Evolutionary conservation across 2,888 invertebrate species (phyloP), one percentile per base, ranked within the genome.

Genomic region (Ophion ventricosus): DNA sequence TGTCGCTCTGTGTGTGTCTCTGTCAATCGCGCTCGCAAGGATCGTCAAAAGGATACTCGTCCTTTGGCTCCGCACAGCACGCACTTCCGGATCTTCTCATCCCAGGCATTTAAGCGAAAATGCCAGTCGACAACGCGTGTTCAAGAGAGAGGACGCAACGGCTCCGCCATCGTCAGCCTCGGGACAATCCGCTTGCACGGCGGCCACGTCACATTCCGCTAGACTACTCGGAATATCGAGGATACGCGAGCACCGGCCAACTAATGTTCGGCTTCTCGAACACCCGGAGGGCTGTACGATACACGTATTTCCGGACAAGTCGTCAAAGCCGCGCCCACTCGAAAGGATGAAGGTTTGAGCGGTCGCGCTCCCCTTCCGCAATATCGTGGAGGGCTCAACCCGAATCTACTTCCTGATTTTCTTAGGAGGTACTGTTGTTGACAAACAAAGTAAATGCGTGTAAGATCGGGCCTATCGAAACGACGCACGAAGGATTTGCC

Each of bases 351-450:
- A 29, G 49, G 64, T 54, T 61, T 74, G 54, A 74, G 82, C 69
- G 56, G 20, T 78, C 40, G 49, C 43, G 43, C 49, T 56, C 25
- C 80, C 67, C 69, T 80, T 77, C 70, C 80, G 72, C 67, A 75
- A 73, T 49, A 2, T 85, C 83, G 29, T 73, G 78, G 83, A 79
- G 72, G 49, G 35, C 35, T 77, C 74, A 66, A 75, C 54, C 64
- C 63, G 84, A 77, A 70, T 70, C 56, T 72, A 56, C 83, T 81
- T 81, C 64, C 75, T 57, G 35, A 70, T 80, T 69, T 78, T 74
- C 78, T 54, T 77, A 81, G 78, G 87, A 87, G 86, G 87, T 87
- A 87, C 81, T 86, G 84, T 87, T 67, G 57, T 49, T 49, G 49
- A 49, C 49, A 40, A 40, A 80, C 78, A 85, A 84, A 83, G 85